Conservation (phyloP, 2,888 invertebrate species). For the Dasypolia templi region DNA sequence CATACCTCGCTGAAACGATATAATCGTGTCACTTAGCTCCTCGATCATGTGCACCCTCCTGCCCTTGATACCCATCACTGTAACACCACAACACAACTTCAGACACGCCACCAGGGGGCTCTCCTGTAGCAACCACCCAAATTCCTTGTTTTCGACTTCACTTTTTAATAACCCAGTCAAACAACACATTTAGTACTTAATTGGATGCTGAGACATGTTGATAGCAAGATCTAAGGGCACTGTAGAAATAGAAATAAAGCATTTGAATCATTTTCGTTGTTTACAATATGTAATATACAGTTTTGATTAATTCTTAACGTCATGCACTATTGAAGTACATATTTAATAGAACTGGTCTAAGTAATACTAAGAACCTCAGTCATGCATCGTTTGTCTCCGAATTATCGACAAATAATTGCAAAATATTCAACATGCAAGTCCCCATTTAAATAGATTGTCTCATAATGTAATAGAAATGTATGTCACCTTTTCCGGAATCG, state of each 20-base stretch:
- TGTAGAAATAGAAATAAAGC: constrained; percentile 45
- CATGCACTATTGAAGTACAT: constrained; percentile 76
- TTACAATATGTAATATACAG: constrained; percentile 43
- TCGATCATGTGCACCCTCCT: constrained; percentile 99
- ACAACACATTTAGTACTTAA: constrained; percentile 16
- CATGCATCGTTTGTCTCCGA: constrained; percentile 76
- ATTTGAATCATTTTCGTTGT: constrained; percentile 14
- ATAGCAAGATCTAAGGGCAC: constrained; percentile 45
- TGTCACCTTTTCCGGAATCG: constrained; percentile 98
- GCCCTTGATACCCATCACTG: constrained; percentile 99
- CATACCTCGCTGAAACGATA: constrained; percentile 99
- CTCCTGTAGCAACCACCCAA: constrained; percentile 47
- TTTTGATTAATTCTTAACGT: constrained; percentile 65
- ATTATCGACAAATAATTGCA: constrained; percentile 57
- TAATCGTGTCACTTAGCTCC: constrained; percentile 99
- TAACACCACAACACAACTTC: constrained; percentile 89
- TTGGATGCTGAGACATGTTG: constrained; percentile 33
- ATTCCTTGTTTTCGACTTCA: constrained; percentile 42
- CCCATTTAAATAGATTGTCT: constrained; percentile 38
- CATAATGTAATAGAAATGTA: constrained; percentile 13
- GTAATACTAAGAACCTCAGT: constrained; percentile 72
- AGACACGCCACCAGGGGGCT: constrained; percentile 67
- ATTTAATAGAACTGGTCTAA: constrained; percentile 66
- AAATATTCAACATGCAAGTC: constrained; percentile 57
- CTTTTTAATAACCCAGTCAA: constrained; percentile 28